Percentiles rank a stretch among this genome's conserved stretches.
Conservation (phyloP, 2,797 vertebrate genomes). For the Danio choprae region DNA sequence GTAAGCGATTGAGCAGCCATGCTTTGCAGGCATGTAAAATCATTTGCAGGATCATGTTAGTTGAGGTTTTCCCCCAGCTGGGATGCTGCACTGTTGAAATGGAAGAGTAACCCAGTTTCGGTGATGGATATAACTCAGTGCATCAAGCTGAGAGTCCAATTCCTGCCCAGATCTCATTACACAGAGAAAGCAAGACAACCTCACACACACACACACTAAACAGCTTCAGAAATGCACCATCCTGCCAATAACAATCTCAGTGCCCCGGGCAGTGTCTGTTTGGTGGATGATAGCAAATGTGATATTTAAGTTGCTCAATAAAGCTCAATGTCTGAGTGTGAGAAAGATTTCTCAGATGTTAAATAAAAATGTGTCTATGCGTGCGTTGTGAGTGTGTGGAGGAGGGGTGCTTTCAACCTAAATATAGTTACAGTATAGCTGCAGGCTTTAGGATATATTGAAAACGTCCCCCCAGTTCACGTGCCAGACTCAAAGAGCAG, state of each 20-base stretch:
- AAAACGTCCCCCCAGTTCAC: neutral
- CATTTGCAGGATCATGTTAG: neutral
- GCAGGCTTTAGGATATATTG: constrained; percentile 27
- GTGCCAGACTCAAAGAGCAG: neutral
- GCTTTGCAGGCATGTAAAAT: neutral
- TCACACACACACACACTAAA: constrained; percentile 2
- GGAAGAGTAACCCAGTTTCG: constrained; percentile 29
- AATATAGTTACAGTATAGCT: neutral
- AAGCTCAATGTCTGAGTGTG: constrained; percentile 21
- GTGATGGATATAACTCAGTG: constrained; percentile 32
- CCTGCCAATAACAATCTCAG: constrained; percentile 19
- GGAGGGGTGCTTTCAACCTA: constrained; percentile 14
- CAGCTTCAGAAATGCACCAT: constrained; percentile 16
- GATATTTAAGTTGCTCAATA: constrained; percentile 48
- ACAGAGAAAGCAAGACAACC: constrained; percentile 13
- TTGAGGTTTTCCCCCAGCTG: constrained; percentile 3
- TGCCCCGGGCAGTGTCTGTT: constrained; percentile 16
- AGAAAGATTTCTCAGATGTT: constrained; percentile 30
- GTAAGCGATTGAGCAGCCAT: neutral
- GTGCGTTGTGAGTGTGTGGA: neutral
- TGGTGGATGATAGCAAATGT: constrained; percentile 11
- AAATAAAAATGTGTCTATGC: constrained; percentile 20
- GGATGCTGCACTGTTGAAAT: constrained; percentile 20
- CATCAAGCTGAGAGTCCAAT: constrained; percentile 23
- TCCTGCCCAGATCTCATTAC: constrained; percentile 33